Conservation (phyloP, 2,113 vertebrate genomes). For the Brachionichthys hirsutus region DNA sequence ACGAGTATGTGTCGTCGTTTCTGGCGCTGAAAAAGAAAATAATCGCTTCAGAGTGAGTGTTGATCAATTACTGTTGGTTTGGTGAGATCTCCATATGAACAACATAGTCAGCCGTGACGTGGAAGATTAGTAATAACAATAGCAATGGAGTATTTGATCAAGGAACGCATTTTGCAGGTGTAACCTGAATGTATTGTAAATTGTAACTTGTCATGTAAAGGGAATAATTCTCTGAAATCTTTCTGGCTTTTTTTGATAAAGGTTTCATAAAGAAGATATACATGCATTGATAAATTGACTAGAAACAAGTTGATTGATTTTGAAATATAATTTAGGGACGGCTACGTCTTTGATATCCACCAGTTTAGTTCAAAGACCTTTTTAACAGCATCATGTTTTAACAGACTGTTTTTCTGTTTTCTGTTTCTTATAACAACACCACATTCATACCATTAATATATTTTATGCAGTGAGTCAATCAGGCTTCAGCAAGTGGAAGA, state of each 20-base stretch:
- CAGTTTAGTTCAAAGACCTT: too few relatives aligned
- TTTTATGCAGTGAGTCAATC: conserved; percentile 82
- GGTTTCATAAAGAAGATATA: too few relatives aligned
- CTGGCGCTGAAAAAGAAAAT: conserved; percentile 94
- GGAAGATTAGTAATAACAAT: not conserved
- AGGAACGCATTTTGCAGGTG: too few relatives aligned
- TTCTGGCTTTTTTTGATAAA: too few relatives aligned
- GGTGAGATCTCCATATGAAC: not conserved
- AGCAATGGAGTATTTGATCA: too few relatives aligned
- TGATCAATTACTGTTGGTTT: not conserved
- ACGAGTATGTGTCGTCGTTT: conserved; percentile 90
- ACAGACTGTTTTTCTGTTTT: not conserved
- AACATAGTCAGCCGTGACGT: not conserved
- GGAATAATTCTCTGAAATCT: too few relatives aligned
- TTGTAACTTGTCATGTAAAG: too few relatives aligned
- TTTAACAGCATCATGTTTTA: not conserved
- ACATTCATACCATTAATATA: not conserved
- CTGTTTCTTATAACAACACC: not conserved
- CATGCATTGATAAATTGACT: too few relatives aligned
- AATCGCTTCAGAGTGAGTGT: conserved; percentile 90
- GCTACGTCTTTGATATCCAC: too few relatives aligned
- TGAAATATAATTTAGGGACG: too few relatives aligned
- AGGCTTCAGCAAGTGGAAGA: conserved; percentile 88
- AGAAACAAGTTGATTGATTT: too few relatives aligned
- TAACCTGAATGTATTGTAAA: too few relatives aligned